These are phyloP conservation scores for Tinea pellionella DNA, from an alignment of 2,888 invertebrate species.

Conservation along the genomic window DNA sequence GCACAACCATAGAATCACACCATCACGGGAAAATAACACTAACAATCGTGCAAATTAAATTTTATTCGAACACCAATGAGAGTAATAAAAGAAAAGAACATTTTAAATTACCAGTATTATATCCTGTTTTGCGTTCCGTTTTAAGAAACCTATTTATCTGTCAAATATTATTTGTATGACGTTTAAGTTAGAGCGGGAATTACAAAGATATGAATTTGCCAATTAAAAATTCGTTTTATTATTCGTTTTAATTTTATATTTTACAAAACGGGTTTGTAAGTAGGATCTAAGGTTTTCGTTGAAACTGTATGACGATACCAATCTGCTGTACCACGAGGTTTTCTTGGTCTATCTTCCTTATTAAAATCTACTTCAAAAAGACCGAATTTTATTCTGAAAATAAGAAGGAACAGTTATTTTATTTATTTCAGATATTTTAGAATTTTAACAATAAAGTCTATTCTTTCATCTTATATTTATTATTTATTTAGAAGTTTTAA, in stretches of 20 bases:
- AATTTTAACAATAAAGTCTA: no score
- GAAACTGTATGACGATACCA: conserved; percentile 36
- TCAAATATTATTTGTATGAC: neutral
- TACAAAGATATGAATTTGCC: no score
- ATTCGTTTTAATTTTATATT: no score
- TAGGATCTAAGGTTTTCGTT: conserved; percentile 26
- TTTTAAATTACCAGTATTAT: neutral
- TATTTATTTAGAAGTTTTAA: no score
- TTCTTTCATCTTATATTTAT: no score
- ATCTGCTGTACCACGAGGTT: conserved; percentile 33
- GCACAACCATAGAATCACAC: conserved; percentile 15
- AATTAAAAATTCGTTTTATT: no score
- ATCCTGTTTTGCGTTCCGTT: neutral
- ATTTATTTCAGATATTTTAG: no score
- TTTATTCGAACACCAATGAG: neutral
- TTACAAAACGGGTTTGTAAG: neutral
- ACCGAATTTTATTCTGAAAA: conserved; percentile 43
- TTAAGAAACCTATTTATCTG: neutral
- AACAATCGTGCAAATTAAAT: neutral
- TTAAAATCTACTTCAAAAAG: conserved; percentile 44
- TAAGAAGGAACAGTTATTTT: conserved; percentile 11
- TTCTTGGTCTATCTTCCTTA: conserved; percentile 30
- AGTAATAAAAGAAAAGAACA: neutral
- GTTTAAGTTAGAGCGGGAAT: no score
- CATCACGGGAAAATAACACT: neutral